Evolutionary conservation across 1,140 invertebrate genomes (phyloP), one percentile per base, ranked within the genome.

Genomic region (Monomorium pharaonis): DNA sequence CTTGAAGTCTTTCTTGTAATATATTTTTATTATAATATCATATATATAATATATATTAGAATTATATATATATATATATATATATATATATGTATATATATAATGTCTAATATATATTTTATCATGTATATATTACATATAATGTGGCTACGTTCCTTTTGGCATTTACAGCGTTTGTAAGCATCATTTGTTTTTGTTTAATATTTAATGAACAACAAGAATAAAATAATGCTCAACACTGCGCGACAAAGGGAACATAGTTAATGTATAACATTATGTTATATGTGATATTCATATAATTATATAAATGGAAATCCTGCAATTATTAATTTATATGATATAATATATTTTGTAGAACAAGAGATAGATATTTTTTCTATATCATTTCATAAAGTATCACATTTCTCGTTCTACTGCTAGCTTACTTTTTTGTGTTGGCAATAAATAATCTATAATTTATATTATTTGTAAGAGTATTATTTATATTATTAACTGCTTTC

Each of bases 301-400:
- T 33, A 33, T 16, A 44, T 16, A 62, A 56, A 54, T 80, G 2
- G 2, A 58, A 44, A 72, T 72, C 9, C 65, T n/a, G n/a, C n/a
- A 81, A 5, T 5, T 30, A 51, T 21, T 67, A 10, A 49, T n/a
- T 78, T 78, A 0, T 72, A 56, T 47, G 65, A 49, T 49, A 21
- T 24, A 80, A n/a, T 85, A 24, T 70, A 24, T 70, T 10, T 80
- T 62, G 14, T 49, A 77, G 37, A 49, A 84, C n/a, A 70, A 44
- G 60, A 77, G 21, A 62, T 27, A 84, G 12, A 37, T 42, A 27
- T 84, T 77, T 84, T 44, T 78, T 14, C 12, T 62, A 30, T 47
- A 10, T 51, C 49, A 54, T 10, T 84, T 33, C 12, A 84, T 78
- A 44, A 60, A 75, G 4, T 51, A 51, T 84, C 16, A 74, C 3